Base-by-base conservation (phyloP, 2,797 vertebrate genomes). In the Sorex maritimensis region DNA sequence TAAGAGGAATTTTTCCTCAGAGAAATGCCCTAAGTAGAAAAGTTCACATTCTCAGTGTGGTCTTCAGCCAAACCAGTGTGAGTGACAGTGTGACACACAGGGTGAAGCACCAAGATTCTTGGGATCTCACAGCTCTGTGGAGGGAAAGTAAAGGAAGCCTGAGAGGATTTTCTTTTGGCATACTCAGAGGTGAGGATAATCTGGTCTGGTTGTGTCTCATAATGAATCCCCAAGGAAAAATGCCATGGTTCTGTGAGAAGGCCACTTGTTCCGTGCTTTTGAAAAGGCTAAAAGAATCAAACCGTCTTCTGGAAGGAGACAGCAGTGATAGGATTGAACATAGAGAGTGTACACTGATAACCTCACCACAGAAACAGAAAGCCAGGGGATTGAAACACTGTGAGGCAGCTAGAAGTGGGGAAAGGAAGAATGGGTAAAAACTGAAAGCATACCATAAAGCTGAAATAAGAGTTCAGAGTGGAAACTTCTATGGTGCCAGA, bases 141-240 rank as follows among this genome's bases (percentile, higher is more conserved):
- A 61, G 49, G n/a, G 44, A 84, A 85, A 21, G 26, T n/a, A 73
- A 0, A 30, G 9, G 30, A 93, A 73, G 34, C 1, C 4, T 61
- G 52, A 0, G 90, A 68, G 44, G 68, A 38, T 34, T 77, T 41
- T 81, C 72, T 17, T 85, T 85, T 63, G 44, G 26, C 9, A 24
- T 46, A 55, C 17, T 87, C 44, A 30, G 26, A 19, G 5, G 14
- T 4, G 1, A 82, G 73, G n/a, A 86, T 26, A 44, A 65, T 58
- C 38, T 72, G 8, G 6, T 82, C 88, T 67, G 69, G 81, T 81
- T 81, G 44, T 52, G 77, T 84, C 81, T 77, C 82, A 61, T 68
- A 4, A 0, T 12, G 26, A 63, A 71, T 81, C 2, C 28, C 11
- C 21, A 14, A 14, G 58, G 71, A n/a, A 71, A 71, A 69, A 90